Conservation (phyloP, 2,888 invertebrate genomes). For the Lymantria dispar region DNA sequence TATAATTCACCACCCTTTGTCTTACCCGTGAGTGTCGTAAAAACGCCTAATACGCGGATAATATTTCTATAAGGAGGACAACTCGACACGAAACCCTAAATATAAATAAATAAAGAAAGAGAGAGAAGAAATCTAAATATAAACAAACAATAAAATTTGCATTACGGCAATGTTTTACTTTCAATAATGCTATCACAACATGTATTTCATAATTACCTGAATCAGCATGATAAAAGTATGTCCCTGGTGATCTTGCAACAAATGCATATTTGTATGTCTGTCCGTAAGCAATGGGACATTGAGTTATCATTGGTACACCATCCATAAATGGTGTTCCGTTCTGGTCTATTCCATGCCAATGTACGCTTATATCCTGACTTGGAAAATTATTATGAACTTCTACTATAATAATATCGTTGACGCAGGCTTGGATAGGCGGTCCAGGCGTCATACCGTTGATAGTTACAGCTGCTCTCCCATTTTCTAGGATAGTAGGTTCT, state of each 20-base stretch:
- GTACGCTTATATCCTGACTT: slow-evolving; percentile 86
- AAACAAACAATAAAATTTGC: no score
- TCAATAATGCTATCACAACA: background rate
- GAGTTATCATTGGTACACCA: slow-evolving; percentile 89
- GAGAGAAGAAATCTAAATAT: no score
- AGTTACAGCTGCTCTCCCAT: slow-evolving; percentile 53
- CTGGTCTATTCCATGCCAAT: slow-evolving; percentile 88
- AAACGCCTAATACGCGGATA: no score
- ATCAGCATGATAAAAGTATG: slow-evolving; percentile 89
- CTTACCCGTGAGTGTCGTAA: no score
- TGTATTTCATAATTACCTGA: slow-evolving; percentile 60
- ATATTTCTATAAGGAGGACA: no score
- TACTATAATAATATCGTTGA: slow-evolving; percentile 88
- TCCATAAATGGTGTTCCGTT: slow-evolving; percentile 88
- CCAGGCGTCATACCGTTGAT: slow-evolving; percentile 72
- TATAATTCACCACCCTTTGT: no score
- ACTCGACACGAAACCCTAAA: no score
- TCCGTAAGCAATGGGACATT: slow-evolving; percentile 87
- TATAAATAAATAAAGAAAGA: no score
- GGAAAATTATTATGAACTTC: slow-evolving; percentile 87
- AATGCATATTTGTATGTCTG: slow-evolving; percentile 88
- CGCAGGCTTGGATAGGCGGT: slow-evolving; percentile 84
- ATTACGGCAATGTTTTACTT: no score
- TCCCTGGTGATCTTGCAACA: slow-evolving; percentile 85
- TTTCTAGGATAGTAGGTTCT: slow-evolving; percentile 52